These are phyloP conservation scores for Sisor rabdophorus DNA, from an alignment of 2,113 vertebrate species.

Conservation along the genomic window DNA sequence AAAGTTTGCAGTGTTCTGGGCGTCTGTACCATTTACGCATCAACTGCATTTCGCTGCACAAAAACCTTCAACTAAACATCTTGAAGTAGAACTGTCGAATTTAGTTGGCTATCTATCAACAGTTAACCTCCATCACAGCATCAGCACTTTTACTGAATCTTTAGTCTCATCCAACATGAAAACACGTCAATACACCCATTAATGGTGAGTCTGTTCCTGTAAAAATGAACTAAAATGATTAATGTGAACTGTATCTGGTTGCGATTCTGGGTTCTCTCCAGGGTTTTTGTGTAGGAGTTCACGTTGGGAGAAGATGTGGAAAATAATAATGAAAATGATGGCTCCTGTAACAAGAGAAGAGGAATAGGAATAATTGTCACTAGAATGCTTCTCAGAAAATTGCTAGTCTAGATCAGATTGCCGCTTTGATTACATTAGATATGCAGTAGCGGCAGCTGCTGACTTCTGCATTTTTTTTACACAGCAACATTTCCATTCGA, in stretches of 20 bases:
- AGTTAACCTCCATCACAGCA: neutral
- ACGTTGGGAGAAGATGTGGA: neutral
- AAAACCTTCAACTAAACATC: neutral
- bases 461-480: neutral
- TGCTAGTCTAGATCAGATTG: neutral
- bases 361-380: neutral
- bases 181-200: neutral
- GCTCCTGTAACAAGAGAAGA: neutral
- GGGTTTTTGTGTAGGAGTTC: neutral
- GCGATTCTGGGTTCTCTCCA: neutral
- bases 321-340: neutral
- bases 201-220: neutral
- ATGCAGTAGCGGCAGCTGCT: neutral
- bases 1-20: conserved; percentile 5
- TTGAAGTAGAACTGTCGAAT: neutral
- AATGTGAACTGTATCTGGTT: neutral
- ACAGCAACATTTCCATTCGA: neutral
- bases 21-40: neutral
- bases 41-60: neutral
- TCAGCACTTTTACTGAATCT: neutral
- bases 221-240: neutral
- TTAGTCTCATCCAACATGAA: neutral
- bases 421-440: conserved; percentile 18
- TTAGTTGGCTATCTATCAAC: neutral
- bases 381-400: neutral